Evolutionary conservation across 2,888 invertebrate species (phyloP), one percentile per base, ranked within the genome.

Genomic region (Chalcosyrphus nemorum): DNA sequence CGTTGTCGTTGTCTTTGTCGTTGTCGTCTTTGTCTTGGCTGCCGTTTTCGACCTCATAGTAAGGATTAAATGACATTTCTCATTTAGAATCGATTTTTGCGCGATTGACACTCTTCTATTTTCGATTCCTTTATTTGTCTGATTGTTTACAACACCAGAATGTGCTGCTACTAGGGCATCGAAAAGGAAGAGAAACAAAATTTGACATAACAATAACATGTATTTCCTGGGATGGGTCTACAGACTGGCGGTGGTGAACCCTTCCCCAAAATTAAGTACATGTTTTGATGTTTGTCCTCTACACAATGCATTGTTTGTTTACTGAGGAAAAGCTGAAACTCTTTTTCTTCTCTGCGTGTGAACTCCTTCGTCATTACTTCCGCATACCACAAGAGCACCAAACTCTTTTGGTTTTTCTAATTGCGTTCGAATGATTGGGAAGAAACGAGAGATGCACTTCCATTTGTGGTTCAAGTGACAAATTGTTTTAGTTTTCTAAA

Each of bases 71-170:
- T 81, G 78, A 66, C 71, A 72, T 82, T 78, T 82, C 72, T 82
- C 78, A 78, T 82, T 78, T 78, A 52, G 50, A 82, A 82, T 82
- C 77, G 82, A 82, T 82, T 82, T 82, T 72, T 78, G 72, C 66
- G 65, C 82, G 68, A 82, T 78, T 82, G 78, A 78, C 77, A 78
- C 66, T 82, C 68, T 78, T 72, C 77, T 56, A 61, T 61, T 72
- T 82, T 61, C 71, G 71, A 82, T 68, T 78, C 32, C 56, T 61
- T 35, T 56, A 82, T 82, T 78, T 78, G 72, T 66, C 56, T 72
- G 66, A 70, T 70, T 81, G 65, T 65, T 81, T 71, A 81, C 74
- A 76, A 65, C 38, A 52, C 66, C 56, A 32, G 21, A 57, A 56
- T 63, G 56, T 78, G 61, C 68, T 84, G 74, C 65, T 75, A 74